Base-by-base conservation (phyloP, 2,888 invertebrate species). In the Teinopalpus imperialis region DNA sequence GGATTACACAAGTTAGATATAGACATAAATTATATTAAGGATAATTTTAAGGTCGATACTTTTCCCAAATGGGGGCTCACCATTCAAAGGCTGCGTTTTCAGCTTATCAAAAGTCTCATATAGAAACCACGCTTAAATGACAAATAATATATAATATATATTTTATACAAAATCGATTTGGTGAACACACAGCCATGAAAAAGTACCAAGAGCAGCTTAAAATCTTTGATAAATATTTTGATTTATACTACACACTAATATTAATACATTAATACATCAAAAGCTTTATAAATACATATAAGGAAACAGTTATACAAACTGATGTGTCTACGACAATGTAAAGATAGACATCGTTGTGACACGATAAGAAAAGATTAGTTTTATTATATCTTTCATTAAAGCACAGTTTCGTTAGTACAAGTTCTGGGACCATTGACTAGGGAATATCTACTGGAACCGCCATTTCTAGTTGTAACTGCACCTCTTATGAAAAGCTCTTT, bases 371-470 rank as follows among this genome's bases (percentile, higher is more conserved):
- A n/a, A n/a, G n/a, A n/a, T n/a, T n/a, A n/a, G n/a, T n/a, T n/a
- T n/a, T n/a, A n/a, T n/a, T n/a, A n/a, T n/a, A n/a, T n/a, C n/a
- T n/a, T n/a, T 40, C 51, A 60, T 63, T 93, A 94, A 56, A 94
- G 91, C 54, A 95, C 94, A 39, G 95, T 95, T 90, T 95, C 95
- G 67, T 95, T 95, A 21, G 95, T 95, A 75, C 94, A 94, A 1
- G 94, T 94, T 58, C 95, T 90, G 43, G 94, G 95, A 2, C 95
- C 95, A 68, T 95, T 95, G 0, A 95, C 95, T 21, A 95, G 79
- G 0, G 95, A 95, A 71, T 95, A 95, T 59, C 94, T 90, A 36
- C 94, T 94, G 0, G 94, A 94, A 0, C 92, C 92, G 1, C 91
- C 92, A 56, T 93, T 93, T 58, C 91, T 89, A 57, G 91, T 91